Base-by-base conservation (phyloP, 2,888 invertebrate species). In the Habroteleia sp. region DNA sequence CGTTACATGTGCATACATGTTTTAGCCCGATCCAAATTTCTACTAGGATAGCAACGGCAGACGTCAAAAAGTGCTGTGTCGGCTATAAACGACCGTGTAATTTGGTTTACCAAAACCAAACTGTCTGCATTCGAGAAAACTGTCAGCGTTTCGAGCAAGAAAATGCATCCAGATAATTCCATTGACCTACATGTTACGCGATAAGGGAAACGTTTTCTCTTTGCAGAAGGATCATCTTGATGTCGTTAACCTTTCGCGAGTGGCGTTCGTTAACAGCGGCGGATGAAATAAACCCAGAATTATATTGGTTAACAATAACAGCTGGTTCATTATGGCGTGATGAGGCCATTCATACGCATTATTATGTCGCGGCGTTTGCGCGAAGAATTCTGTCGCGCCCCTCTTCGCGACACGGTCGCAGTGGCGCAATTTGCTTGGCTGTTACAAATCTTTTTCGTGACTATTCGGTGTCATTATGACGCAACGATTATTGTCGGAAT, bases 241-340 rank as follows among this genome's bases (percentile, higher is more conserved):
- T 29, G 52, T 29, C 62, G 60, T 71, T 71, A 62, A 71, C 69
- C 62, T 71, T 71, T 71, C 44, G 8, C n/a, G 7, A 13, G 16
- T 4, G 35, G 48, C 54, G 46, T 62, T 71, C 62, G 69, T 71
- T 71, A 58, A 27, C 68, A 25, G 46, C 33, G 50, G 33, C 50
- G 58, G 58, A 37, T 46, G 62, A 39, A 71, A 71, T 71, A 71
- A 71, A 71, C 54, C 62, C 62, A 25, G 62, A 60, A 54, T 62
- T 54, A 52, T 71, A 71, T 71, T 62, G 69, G 62, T 62, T 71
- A 71, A 71, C 69, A 71, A 71, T 71, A 71, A 71, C 54, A 54
- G 62, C 62, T n/a, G 31, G 23, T 35, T 54, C 39, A 50, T 69
- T 69, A 60, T 35, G 25, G 23, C 29, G 20, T 39, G 60, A 60